Conservation (phyloP, 2,888 invertebrate species). For the Napeogenes sylphis region DNA sequence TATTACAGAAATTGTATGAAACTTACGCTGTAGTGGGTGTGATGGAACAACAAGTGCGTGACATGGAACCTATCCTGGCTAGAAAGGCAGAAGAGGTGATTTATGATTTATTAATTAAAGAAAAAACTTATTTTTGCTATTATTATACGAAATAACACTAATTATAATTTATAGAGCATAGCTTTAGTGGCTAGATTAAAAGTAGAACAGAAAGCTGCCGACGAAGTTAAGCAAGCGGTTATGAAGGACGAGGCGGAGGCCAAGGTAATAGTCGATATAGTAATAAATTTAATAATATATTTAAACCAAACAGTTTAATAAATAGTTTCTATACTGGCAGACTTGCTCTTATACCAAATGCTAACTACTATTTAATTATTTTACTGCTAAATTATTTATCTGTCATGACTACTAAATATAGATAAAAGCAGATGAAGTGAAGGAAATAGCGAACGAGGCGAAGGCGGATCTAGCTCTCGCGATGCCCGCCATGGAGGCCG, state of each 20-base stretch:
- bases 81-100: conserved; percentile 82
- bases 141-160: background rate
- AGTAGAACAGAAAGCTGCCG: conserved; percentile 89
- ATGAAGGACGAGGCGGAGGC: conserved; percentile 90
- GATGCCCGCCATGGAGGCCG: conserved; percentile 90
- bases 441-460: conserved; percentile 90
- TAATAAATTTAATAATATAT: background rate
- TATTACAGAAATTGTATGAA: conserved; percentile 83
- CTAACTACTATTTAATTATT: no score
- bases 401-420: conserved; percentile 36
- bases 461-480: conserved; percentile 92
- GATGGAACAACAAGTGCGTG: conserved; percentile 90
- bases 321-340: no score
- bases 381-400: no score
- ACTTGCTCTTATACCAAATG: no score
- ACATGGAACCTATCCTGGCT: conserved; percentile 88
- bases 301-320: background rate
- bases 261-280: conserved; percentile 70
- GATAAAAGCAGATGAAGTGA: conserved; percentile 91
- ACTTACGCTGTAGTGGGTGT: conserved; percentile 88
- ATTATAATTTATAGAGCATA: conserved; percentile 78
- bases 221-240: conserved; percentile 87
- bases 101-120: conserved; percentile 25
- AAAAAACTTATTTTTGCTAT: background rate
- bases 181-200: conserved; percentile 85